Evolutionary conservation across 2,888 invertebrate species (phyloP).

Genomic region (Microctonus hyperodae): DNA sequence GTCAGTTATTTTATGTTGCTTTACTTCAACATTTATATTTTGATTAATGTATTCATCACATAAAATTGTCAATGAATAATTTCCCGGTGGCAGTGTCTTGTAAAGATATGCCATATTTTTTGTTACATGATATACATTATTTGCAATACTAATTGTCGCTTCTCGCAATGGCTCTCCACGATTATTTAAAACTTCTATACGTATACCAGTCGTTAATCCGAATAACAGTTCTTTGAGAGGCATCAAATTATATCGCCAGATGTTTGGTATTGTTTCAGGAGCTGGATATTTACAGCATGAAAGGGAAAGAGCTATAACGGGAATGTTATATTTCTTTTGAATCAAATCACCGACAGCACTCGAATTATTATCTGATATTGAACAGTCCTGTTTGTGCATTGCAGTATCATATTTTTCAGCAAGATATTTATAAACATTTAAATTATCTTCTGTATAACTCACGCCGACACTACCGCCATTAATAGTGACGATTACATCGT

Average conservation of each 20-base stretch:
- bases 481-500: constrained; percentile 77
- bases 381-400: constrained; percentile 59
- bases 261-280: constrained; percentile 54
- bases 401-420: constrained; percentile 63
- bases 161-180: constrained; percentile 72
- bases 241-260: constrained; percentile 59
- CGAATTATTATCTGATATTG: constrained; percentile 44
- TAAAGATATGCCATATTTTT: constrained; percentile 77
- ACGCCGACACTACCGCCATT: constrained; percentile 73
- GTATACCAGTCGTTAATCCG: constrained; percentile 53
- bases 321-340: constrained; percentile 70
- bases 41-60: constrained; percentile 70
- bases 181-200: constrained; percentile 68
- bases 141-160: constrained; percentile 75
- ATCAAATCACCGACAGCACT: constrained; percentile 59
- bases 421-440: constrained; percentile 58
- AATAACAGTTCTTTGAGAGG: constrained; percentile 55
- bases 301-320: constrained; percentile 66
- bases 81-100: constrained; percentile 74
- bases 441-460: constrained; percentile 65
- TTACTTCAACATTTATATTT: constrained; percentile 62
- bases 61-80: constrained; percentile 70
- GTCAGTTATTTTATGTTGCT: constrained; percentile 58
- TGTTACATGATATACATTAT: constrained; percentile 70
- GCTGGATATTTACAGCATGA: constrained; percentile 86